Evolutionary conservation across 2,113 vertebrate genomes (phyloP).

Genomic region (Xiphophorus maculatus): DNA sequence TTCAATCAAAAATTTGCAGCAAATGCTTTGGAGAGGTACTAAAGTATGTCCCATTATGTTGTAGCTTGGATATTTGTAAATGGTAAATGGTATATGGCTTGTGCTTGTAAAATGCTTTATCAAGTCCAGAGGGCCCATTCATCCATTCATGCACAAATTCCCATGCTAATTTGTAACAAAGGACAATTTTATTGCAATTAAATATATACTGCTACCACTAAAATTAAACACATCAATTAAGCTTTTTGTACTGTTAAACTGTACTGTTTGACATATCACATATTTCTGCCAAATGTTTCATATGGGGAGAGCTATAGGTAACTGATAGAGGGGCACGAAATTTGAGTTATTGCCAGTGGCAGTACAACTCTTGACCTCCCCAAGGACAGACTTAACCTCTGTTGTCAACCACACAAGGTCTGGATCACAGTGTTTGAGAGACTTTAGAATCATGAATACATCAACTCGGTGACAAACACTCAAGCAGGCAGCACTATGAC

Average conservation of each 20-base stretch:
- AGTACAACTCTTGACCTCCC: conserved; percentile 34
- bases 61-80: conserved; percentile 22
- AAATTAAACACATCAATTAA: neutral
- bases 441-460: conserved; percentile 61
- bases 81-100: no score
- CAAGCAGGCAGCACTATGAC: conserved; percentile 53
- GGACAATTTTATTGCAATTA: neutral
- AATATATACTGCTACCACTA: neutral
- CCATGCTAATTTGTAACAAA: no score
- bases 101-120: no score
- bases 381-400: conserved; percentile 60
- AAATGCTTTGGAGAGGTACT: conserved; percentile 20
- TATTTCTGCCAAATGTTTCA: conserved; percentile 12
- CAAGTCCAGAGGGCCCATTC: no score
- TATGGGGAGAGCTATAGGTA: conserved; percentile 5
- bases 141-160: no score
- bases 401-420: conserved; percentile 71
- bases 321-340: conserved; percentile 20
- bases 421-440: conserved; percentile 58
- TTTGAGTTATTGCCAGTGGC: conserved; percentile 52
- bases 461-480: conserved; percentile 55
- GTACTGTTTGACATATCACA: neutral
- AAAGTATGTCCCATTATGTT: neutral
- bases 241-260: neutral
- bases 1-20: conserved; percentile 11